Evolutionary conservation across 2,113 vertebrate species (phyloP).

Genomic region (Chlamydotis undulata): DNA sequence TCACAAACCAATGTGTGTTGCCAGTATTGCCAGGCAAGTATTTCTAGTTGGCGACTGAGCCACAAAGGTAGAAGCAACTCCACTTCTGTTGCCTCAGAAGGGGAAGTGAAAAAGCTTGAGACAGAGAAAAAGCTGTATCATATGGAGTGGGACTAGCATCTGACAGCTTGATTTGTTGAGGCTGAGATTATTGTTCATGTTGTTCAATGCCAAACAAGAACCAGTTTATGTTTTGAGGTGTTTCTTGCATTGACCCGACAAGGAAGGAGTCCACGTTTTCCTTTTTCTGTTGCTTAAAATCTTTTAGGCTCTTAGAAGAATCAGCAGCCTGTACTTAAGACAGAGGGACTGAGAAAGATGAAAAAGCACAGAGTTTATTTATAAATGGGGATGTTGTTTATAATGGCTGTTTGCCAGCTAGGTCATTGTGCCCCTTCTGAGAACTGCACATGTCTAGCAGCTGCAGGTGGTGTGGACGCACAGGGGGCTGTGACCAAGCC

Average conservation of each 20-base stretch:
- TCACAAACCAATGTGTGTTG: background rate
- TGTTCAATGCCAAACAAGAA: background rate
- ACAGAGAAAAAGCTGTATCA: background rate
- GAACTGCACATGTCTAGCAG: background rate
- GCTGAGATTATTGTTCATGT: background rate
- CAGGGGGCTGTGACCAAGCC: background rate
- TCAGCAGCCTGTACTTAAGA: background rate
- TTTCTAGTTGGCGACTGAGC: background rate
- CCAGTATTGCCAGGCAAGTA: background rate
- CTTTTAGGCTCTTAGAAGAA: background rate
- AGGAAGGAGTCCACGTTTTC: background rate
- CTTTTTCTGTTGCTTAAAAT: background rate
- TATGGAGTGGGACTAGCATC: background rate
- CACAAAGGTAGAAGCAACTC: background rate
- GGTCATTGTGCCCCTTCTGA: background rate
- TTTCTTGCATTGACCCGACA: background rate
- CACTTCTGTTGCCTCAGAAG: background rate
- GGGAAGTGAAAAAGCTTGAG: background rate
- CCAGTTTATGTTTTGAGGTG: background rate
- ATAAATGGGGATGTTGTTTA: background rate
- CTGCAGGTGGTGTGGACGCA: background rate
- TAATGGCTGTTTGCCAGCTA: background rate
- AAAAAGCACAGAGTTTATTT: background rate
- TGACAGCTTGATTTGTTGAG: background rate
- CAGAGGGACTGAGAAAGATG: background rate